Base-by-base conservation (phyloP, 2,113 vertebrate species). In the Upupa epops region DNA sequence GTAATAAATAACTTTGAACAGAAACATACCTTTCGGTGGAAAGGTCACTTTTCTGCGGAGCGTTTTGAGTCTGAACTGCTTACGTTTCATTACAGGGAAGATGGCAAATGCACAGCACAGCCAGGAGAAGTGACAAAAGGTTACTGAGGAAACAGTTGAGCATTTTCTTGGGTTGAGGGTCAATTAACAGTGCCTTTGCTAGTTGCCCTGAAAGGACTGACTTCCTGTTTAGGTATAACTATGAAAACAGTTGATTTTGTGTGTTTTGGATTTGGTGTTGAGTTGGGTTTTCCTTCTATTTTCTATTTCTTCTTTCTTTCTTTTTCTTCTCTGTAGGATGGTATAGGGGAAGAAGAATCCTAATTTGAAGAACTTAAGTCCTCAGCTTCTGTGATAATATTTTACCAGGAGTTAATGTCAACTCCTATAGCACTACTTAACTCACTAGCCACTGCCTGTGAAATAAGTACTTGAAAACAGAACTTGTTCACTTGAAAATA, bases 1-100 rank as follows among this genome's bases (percentile, higher is more conserved):
- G 29, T 61, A 61, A 66, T 2, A 11, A 86, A 5, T 80, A 34
- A n/a, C 76, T 83, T 78, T 64, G 73, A 88, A 32, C 40, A 84
- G 61, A 16, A 87, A 20, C 1, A 5, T 54, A 49, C 61, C 34
- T 93, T 86, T 83, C 46, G 58, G 70, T 66, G 32, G 65, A 84
- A 92, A 92, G 88, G 92, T 90, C 83, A 69, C 32, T 58, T 65
- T n/a, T 86, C 58, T 75, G 42, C 69, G 65, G 80, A 80, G 51
- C 52, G 3, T 54, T 77, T 86, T 11, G 29, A 58, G 31, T 75
- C 31, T 51, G 13, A 60, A 16, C 29, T 72, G 69, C 76, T 81
- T 88, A 4, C 1, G 1, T 88, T 86, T 93, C 49, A 2, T 75
- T 86, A 21, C 49, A 61, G 66, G 40, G 11, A 70, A 65, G 87